Conservation (phyloP, 2,888 invertebrate genomes). For the Tipula confusa region DNA sequence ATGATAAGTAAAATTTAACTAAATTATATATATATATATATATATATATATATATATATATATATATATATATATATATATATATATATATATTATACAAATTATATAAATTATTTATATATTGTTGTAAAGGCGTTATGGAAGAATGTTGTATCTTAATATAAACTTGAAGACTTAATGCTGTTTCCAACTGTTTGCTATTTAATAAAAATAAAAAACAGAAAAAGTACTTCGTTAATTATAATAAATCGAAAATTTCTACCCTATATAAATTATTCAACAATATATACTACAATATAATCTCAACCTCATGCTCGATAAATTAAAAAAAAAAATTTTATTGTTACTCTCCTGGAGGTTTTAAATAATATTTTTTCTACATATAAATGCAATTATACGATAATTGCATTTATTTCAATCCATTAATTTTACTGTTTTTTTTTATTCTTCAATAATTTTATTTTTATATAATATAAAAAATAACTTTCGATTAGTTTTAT, state of each 20-base stretch:
- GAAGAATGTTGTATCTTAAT: constrained; percentile 30
- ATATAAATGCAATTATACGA: neutral
- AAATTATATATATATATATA: too few species aligned
- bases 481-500: constrained; percentile 3
- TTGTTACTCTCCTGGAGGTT: neutral
- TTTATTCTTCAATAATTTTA: constrained; percentile 7
- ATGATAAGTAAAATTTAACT: constrained; percentile 25
- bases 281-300: too few species aligned
- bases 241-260: neutral
- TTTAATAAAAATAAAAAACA: constrained; percentile 15
- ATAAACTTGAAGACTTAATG: constrained; percentile 51
- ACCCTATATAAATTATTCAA: neutral
- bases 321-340: neutral
- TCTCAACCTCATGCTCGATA: too few species aligned
- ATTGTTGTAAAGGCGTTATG: constrained; percentile 31
- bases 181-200: constrained; percentile 85
- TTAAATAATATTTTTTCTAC: neutral
- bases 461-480: neutral
- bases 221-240: neutral
- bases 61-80: too few species aligned
- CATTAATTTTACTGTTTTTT: neutral
- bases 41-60: too few species aligned
- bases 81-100: neutral
- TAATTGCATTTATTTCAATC: constrained; percentile 12
- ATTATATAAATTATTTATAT: neutral